These are phyloP conservation scores for Tachina fera DNA, from an alignment of 2,888 invertebrate genomes.

Conservation along the genomic window DNA sequence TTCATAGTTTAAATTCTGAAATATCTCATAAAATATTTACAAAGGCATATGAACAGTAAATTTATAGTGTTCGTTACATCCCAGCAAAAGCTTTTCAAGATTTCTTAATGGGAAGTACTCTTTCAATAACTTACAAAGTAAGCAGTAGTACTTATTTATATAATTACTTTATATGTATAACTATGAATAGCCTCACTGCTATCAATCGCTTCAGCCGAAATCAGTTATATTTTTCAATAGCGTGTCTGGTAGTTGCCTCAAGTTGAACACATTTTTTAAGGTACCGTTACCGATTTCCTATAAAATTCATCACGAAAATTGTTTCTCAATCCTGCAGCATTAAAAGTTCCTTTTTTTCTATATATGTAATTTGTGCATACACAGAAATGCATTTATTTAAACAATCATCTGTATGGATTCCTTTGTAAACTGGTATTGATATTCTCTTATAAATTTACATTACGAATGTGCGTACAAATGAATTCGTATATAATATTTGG, in stretches of 20 bases:
- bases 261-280: neutral
- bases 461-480: conserved; percentile 28
- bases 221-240: neutral
- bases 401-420: conserved; percentile 33
- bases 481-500: conserved; percentile 10
- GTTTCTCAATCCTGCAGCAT: conserved; percentile 41
- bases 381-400: conserved; percentile 17
- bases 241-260: neutral
- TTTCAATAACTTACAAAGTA: no score
- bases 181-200: no score
- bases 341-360: conserved; percentile 21
- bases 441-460: neutral
- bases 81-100: no score
- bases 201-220: neutral
- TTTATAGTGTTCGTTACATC: no score
- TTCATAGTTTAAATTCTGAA: no score
- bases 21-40: no score
- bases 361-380: neutral
- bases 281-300: conserved; percentile 2
- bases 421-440: conserved; percentile 11
- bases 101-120: no score
- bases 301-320: conserved; percentile 50
- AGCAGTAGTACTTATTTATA: no score
- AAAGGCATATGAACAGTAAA: no score
- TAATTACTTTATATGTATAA: no score